A percentile compares a stretch with the other conserved stretches of the same genome.
phyloP scores from a whole-genome alignment of 2,888 invertebrate genomes.

The Drosophila pseudotakahashii region DNA sequence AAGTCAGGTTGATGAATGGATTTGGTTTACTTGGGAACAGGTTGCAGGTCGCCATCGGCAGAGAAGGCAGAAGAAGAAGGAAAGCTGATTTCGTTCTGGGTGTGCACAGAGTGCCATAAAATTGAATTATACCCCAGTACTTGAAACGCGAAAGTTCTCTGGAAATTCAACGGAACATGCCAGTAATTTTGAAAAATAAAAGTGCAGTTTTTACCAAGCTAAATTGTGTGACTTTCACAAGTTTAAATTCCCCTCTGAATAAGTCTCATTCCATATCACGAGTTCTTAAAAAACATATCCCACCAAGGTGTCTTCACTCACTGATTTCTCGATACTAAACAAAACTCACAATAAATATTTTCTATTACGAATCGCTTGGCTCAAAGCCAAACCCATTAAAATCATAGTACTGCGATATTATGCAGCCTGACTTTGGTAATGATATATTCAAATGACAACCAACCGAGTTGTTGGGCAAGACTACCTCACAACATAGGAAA shows the following conservation, averaged over 20 bases:
- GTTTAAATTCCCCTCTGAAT: too few relatives aligned
- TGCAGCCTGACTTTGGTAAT: slow-evolving; percentile 45
- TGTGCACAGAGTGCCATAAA: slow-evolving; percentile 27
- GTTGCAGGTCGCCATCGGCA: slow-evolving; percentile 8
- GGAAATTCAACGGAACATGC: not conserved
- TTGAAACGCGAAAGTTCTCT: slow-evolving; percentile 27
- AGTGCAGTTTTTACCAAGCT: slow-evolving; percentile 1
- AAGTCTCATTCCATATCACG: too few relatives aligned
- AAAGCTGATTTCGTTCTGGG: slow-evolving; percentile 31
- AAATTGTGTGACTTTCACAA: not conserved
- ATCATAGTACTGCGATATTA: slow-evolving; percentile 11
- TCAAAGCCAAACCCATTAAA: slow-evolving; percentile 35
- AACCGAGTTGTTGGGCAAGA: slow-evolving; percentile 42
- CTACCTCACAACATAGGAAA: slow-evolving; percentile 31
- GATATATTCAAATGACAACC: slow-evolving; percentile 62
- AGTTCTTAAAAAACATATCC: too few relatives aligned
- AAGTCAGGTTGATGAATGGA: slow-evolving; percentile 35
- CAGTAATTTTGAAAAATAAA: not conserved
- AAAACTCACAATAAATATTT: not conserved
- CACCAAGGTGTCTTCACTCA: slow-evolving; percentile 9
- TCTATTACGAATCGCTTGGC: slow-evolving; percentile 14
- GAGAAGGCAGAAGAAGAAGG: slow-evolving; percentile 8
- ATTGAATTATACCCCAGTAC: slow-evolving; percentile 15
- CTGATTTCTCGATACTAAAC: not conserved
- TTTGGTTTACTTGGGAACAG: slow-evolving; percentile 40